Conservation (phyloP, 2,797 vertebrate genomes). For the Pseudochirops corinnae region DNA sequence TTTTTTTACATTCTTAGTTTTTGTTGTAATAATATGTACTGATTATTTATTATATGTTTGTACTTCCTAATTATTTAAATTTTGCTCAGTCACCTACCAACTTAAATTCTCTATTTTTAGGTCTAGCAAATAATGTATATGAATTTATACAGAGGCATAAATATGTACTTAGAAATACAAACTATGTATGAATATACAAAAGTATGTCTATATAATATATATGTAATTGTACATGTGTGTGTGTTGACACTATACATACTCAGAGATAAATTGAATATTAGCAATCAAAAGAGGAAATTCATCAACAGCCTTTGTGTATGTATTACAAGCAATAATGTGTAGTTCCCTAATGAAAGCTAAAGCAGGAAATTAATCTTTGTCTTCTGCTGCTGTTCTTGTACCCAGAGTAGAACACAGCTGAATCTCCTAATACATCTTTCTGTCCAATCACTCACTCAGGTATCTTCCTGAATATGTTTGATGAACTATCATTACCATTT, state of each 20-base stretch:
- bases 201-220: conserved; percentile 50
- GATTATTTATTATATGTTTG: conserved; percentile 62
- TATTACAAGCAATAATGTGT: conserved; percentile 84
- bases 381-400: conserved; percentile 76
- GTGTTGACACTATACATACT: conserved; percentile 62
- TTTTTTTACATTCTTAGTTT: conserved; percentile 74
- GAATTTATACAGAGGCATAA: background rate
- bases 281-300: conserved; percentile 76
- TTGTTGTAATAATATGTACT: conserved; percentile 59
- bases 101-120: conserved; percentile 45
- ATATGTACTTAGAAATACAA: conserved; percentile 38
- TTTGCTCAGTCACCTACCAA: conserved; percentile 49
- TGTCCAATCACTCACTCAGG: conserved; percentile 73
- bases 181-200: conserved; percentile 49
- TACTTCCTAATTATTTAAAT: conserved; percentile 55
- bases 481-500: conserved; percentile 55
- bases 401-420: conserved; percentile 71
- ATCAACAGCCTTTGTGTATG: conserved; percentile 80
- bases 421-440: conserved; percentile 76
- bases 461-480: conserved; percentile 58
- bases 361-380: conserved; percentile 83
- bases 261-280: conserved; percentile 72
- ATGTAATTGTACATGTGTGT: conserved; percentile 65
- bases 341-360: conserved; percentile 83
- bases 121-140: conserved; percentile 49